phyloP scores from a whole-genome alignment of 2,797 vertebrate species.

The Eupleurogrammus muticus region DNA sequence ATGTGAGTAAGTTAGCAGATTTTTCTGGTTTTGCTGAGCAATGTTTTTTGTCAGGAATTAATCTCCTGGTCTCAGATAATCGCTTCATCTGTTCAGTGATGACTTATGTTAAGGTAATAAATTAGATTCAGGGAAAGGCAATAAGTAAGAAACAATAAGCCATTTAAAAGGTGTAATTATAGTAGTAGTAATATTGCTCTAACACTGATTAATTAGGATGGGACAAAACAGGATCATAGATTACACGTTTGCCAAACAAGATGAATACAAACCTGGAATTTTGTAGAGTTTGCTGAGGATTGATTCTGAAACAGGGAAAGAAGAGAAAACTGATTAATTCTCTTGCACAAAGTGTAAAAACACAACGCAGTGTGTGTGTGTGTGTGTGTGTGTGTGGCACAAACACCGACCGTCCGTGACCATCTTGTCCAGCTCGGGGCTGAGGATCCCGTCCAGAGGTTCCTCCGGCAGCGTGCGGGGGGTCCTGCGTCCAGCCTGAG shows the following conservation, averaged over 20 bases:
- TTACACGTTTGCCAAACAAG: slow-evolving; percentile 7
- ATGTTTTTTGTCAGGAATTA: too few species aligned
- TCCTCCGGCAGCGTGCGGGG: slow-evolving; percentile 91
- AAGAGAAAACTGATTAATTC: slow-evolving; percentile 34
- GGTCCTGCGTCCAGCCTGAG: slow-evolving; percentile 83
- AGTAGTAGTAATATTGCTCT: too few species aligned
- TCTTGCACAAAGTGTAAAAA: neutral
- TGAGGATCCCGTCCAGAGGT: slow-evolving; percentile 95
- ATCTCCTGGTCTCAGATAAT: too few species aligned
- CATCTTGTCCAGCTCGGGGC: slow-evolving; percentile 98
- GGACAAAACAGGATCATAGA: neutral
- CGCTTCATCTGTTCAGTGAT: too few species aligned
- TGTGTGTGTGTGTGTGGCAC: too few species aligned
- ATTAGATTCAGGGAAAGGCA: neutral
- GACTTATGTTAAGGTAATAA: too few species aligned
- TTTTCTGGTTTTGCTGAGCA: too few species aligned
- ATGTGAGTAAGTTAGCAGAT: too few species aligned
- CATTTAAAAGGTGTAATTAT: too few species aligned
- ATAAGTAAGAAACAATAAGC: neutral
- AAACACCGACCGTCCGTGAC: slow-evolving; percentile 94
- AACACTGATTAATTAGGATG: neutral
- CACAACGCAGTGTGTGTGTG: too few species aligned
- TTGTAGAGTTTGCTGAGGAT: slow-evolving; percentile 99
- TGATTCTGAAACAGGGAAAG: slow-evolving; percentile 87
- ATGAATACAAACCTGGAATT: slow-evolving; percentile 92